A percentile compares a stretch with the other conserved stretches of the same genome.
These are phyloP conservation scores for Venusia cambrica DNA, from an alignment of 2,888 invertebrate genomes.

Conservation along the genomic window DNA sequence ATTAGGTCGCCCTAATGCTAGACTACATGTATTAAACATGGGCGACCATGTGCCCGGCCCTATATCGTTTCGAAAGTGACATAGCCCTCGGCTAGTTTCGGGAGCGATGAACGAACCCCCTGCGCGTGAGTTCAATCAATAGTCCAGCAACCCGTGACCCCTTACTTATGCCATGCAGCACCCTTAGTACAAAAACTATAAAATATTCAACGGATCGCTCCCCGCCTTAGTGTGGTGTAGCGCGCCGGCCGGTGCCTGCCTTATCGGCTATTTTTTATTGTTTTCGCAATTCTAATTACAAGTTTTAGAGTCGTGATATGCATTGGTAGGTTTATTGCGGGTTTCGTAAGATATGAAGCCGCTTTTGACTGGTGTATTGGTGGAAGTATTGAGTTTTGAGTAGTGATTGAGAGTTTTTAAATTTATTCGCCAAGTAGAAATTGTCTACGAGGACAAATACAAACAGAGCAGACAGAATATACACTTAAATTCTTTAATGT, in stretches of 20 bases:
- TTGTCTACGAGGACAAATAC: no score
- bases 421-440: no score
- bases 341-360: constrained; percentile 19
- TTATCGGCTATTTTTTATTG: constrained; percentile 74
- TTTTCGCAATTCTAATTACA: constrained; percentile 67
- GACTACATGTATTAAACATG: no score
- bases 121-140: constrained; percentile 75
- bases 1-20: no score
- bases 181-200: constrained; percentile 31
- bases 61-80: no score
- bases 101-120: constrained; percentile 46
- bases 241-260: constrained; percentile 39
- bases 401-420: no score
- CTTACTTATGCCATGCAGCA: no score
- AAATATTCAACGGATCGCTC: constrained; percentile 10
- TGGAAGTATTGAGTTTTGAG: no score
- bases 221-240: constrained; percentile 39
- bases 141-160: constrained; percentile 44
- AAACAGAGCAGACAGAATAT: no score
- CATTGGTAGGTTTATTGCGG: constrained; percentile 63
- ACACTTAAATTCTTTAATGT: no score
- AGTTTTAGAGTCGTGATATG: constrained; percentile 63
- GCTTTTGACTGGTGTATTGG: constrained; percentile 4
- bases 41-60: no score
- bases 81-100: constrained; percentile 46